Conservation (phyloP, 2,888 invertebrate species). For the Caenorhabditis zanzibari region DNA sequence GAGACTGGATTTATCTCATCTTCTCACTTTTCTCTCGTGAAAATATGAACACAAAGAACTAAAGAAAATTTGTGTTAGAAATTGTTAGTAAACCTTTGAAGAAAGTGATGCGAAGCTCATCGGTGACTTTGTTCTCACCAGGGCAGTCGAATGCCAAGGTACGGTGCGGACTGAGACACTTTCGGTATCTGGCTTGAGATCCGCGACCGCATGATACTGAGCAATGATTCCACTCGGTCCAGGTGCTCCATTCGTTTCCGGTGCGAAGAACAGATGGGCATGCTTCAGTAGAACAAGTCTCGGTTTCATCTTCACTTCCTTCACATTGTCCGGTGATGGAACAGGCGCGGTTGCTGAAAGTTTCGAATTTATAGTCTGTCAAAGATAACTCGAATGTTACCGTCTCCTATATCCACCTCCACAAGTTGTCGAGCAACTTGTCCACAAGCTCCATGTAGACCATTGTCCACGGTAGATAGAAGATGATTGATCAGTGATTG, state of each 20-base stretch:
- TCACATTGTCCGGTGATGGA: slow-evolving; percentile 77
- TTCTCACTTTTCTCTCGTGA: slow-evolving; percentile 6
- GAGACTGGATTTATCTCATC: slow-evolving; percentile 23
- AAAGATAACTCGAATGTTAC: slow-evolving; percentile 5
- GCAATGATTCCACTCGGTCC: slow-evolving; percentile 80
- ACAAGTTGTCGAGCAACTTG: slow-evolving; percentile 79
- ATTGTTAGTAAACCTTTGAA: slow-evolving; percentile 71
- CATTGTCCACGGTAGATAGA: slow-evolving; percentile 70
- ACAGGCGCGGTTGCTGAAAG: slow-evolving; percentile 73
- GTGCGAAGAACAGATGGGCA: slow-evolving; percentile 72
- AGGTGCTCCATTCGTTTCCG: slow-evolving; percentile 78
- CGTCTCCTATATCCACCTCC: slow-evolving; percentile 78
- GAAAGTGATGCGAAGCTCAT: slow-evolving; percentile 69
- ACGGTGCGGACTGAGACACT: slow-evolving; percentile 79
- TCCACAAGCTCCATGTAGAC: slow-evolving; percentile 79
- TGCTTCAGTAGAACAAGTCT: slow-evolving; percentile 72
- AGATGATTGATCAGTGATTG: slow-evolving; percentile 57
- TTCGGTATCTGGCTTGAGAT: slow-evolving; percentile 80
- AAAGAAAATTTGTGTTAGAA: slow-evolving; percentile 36
- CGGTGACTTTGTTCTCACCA: slow-evolving; percentile 73
- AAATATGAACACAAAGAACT: slow-evolving; percentile 4
- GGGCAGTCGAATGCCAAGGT: slow-evolving; percentile 81
- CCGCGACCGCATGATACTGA: slow-evolving; percentile 81
- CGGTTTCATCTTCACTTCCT: slow-evolving; percentile 76
- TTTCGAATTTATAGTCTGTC: no score